Conservation (phyloP, 2,113 vertebrate genomes). For the Garra rufa region DNA sequence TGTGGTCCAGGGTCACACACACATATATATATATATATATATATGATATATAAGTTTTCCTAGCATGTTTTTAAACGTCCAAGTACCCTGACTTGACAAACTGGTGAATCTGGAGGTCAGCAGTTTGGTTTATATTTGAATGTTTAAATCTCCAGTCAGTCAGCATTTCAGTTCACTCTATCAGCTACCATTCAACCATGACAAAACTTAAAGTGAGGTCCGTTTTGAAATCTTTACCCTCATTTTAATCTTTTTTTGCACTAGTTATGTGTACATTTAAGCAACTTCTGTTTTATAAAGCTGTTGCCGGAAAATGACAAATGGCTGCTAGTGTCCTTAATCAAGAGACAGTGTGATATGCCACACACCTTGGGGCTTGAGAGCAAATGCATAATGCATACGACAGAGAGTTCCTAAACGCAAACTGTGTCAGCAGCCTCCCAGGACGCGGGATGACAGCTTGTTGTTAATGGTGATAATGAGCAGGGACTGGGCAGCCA, state of each 20-base stretch:
- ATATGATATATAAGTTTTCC: too few relatives aligned
- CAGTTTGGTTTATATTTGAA: too few relatives aligned
- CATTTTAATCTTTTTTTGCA: neutral
- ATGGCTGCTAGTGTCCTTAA: conserved; percentile 41
- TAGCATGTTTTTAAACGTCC: too few relatives aligned
- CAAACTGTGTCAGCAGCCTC: conserved; percentile 51
- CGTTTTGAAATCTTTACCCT: neutral
- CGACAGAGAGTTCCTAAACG: conserved; percentile 30
- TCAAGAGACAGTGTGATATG: conserved; percentile 48
- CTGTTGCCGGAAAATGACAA: conserved; percentile 17
- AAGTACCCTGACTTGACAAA: too few relatives aligned
- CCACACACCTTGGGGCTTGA: conserved; percentile 37
- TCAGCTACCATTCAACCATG: neutral
- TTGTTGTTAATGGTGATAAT: conserved; percentile 52
- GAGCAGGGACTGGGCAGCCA: conserved; percentile 37
- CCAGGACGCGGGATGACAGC: conserved; percentile 33
- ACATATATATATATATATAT: too few relatives aligned
- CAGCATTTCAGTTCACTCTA: too few relatives aligned
- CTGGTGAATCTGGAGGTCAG: too few relatives aligned
- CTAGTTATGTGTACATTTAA: conserved; percentile 4
- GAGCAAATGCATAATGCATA: conserved; percentile 47
- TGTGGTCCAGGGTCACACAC: too few relatives aligned
- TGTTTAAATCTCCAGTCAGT: too few relatives aligned
- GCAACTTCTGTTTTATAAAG: neutral
- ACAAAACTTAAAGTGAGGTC: neutral